Percentiles rank a stretch among this genome's conserved stretches.
These are phyloP conservation scores for Peromyscus attwateri DNA, from an alignment of 2,797 vertebrate genomes.

Conservation along the genomic window DNA sequence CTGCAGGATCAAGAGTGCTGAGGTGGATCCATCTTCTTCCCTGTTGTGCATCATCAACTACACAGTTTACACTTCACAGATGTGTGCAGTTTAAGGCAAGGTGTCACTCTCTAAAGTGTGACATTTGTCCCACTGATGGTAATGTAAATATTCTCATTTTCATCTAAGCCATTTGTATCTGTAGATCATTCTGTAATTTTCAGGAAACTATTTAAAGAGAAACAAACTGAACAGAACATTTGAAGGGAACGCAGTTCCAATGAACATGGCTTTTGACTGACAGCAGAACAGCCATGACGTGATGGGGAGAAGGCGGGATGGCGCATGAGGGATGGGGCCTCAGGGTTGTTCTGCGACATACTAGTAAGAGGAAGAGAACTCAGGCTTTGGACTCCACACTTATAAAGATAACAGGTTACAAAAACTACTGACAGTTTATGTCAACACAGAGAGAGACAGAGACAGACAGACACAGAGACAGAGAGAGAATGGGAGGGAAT, in stretches of 20 bases:
- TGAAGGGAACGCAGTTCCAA: background rate
- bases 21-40: too few relatives aligned
- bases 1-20: too few relatives aligned
- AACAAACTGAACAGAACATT: background rate
- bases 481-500: fast-evolving
- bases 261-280: background rate
- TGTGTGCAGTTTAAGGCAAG: too few relatives aligned
- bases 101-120: too few relatives aligned
- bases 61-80: too few relatives aligned
- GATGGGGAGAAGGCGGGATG: too few relatives aligned
- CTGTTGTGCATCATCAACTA: too few relatives aligned
- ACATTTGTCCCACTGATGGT: too few relatives aligned
- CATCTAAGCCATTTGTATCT: fast-evolving
- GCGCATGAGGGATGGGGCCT: too few relatives aligned
- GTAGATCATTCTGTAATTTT: background rate
- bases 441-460: background rate
- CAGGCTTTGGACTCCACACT: background rate
- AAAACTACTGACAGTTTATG: background rate
- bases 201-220: background rate
- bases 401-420: background rate
- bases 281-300: background rate
- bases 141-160: background rate
- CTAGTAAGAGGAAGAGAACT: too few relatives aligned
- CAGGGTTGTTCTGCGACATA: too few relatives aligned
- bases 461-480: too few relatives aligned